phyloP scores from a whole-genome alignment of 2,113 vertebrate genomes.

The Calyptomena viridis region DNA sequence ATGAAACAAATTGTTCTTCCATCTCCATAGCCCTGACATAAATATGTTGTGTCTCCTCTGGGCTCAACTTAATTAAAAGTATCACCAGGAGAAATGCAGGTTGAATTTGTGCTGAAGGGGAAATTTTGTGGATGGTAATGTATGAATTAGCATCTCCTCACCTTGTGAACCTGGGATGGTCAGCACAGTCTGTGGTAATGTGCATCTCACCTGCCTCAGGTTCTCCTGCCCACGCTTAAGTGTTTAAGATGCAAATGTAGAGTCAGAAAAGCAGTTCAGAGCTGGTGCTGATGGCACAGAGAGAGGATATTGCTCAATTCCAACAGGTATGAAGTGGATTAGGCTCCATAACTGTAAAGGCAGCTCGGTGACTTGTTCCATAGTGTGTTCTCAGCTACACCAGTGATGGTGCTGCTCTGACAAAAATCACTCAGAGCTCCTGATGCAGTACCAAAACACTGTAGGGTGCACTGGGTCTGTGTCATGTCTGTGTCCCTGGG shows the following conservation, averaged over 20 bases:
- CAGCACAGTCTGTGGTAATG: background rate
- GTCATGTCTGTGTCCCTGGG: background rate
- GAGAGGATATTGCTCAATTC: background rate
- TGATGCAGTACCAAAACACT: background rate
- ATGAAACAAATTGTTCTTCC: constrained; percentile 31
- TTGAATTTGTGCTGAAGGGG: constrained; percentile 34
- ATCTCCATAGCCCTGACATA: background rate
- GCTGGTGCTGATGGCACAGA: background rate
- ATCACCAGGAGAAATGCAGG: background rate
- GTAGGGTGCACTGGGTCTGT: background rate
- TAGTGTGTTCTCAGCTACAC: background rate
- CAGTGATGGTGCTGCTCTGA: background rate
- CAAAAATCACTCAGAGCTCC: background rate
- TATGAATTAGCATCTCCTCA: constrained; percentile 14
- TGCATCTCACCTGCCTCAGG: background rate
- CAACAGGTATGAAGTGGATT: background rate
- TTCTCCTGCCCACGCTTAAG: background rate
- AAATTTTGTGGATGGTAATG: background rate
- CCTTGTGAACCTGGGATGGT: background rate
- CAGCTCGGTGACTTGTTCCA: background rate
- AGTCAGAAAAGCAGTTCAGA: background rate
- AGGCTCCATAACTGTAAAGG: background rate
- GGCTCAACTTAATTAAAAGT: constrained; percentile 43
- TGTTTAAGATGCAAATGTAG: background rate
- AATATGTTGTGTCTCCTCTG: constrained; percentile 32